Evolutionary conservation across 2,888 invertebrate species (phyloP), one percentile per base, ranked within the genome.

Genomic region (Cyclophora albipunctata): DNA sequence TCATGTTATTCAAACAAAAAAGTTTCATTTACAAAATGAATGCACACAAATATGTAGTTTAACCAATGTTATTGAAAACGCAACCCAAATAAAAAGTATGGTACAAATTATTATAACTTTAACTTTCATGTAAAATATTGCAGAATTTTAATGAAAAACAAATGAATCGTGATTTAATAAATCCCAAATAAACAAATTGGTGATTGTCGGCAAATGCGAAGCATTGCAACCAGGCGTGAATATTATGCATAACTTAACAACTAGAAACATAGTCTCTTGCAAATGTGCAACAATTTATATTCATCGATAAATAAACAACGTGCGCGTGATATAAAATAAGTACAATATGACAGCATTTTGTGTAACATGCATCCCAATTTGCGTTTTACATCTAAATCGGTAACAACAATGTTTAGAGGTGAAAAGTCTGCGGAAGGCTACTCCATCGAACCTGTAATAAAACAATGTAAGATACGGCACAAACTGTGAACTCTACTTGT

Each of bases 181-280:
- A 37, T 37, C 48, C 53, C 48, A 53, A 49, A 43, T 55, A 54
- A 43, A 52, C 34, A 46, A 45, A 48, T 50, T 45, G 50, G 43
- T 49, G 53, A 69, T 71, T 69, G 74, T 78, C 65, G 78, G 84
- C 77, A 77, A 82, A 86, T 84, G 86, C 87, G 80, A 87, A 87
- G 87, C 87, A 75, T 84, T 84, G 83, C 81, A 81, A 79, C 78
- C 82, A 87, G 86, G 87, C 87, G 85, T 81, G 84, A 75, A 75
- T 75, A 60, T 61, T 60, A 60, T 66, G 74, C 71, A 69, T 71
- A 69, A 60, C 49, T 60, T 63, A 61, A 62, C 72, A 75, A 71
- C 71, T 70, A 64, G 73, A 65, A 67, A 68, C 59, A 65, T 71
- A 69, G 67, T 68, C 60, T 69, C 69, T 80, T 78, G 73, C 78